Conservation (phyloP, 2,797 vertebrate genomes). For the Poeciliopsis infans region DNA sequence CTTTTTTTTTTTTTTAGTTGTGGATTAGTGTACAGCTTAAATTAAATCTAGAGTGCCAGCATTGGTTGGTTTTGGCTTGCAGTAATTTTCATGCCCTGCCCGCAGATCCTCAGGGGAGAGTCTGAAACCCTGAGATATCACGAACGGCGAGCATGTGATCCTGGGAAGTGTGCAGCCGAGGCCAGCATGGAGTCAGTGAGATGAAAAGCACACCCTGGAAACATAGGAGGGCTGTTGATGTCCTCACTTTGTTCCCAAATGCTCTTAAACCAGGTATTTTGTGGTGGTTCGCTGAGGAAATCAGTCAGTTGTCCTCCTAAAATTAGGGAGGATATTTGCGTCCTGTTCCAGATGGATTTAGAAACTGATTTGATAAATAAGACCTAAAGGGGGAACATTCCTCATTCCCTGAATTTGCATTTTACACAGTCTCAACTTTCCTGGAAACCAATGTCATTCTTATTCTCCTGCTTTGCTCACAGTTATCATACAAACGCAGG, state of each 20-base stretch:
- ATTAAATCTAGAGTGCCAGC: slow-evolving; percentile 53
- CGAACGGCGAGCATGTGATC: slow-evolving; percentile 74
- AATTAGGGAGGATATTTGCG: not conserved
- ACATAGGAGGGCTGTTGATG: slow-evolving; percentile 59
- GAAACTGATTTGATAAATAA: not conserved
- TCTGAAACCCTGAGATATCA: slow-evolving; percentile 76
- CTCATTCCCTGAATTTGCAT: not conserved
- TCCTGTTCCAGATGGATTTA: not conserved
- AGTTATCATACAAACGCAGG: slow-evolving; percentile 3
- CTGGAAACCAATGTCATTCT: slow-evolving; percentile 1
- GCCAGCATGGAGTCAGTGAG: slow-evolving; percentile 68
- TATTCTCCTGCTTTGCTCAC: not conserved
- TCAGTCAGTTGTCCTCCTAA: not conserved
- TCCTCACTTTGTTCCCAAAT: slow-evolving; percentile 48
- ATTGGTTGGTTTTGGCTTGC: slow-evolving; percentile 63
- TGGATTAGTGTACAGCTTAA: slow-evolving; percentile 55
- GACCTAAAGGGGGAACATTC: not conserved
- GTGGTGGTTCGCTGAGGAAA: slow-evolving; percentile 29
- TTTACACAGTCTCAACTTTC: not conserved
- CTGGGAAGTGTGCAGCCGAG: slow-evolving; percentile 69
- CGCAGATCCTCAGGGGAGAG: slow-evolving; percentile 74
- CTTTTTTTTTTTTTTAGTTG: slow-evolving; percentile 22
- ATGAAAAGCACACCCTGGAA: slow-evolving; percentile 64
- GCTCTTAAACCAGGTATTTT: slow-evolving; percentile 18
- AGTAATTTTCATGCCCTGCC: slow-evolving; percentile 71